Evolutionary conservation across 2,888 invertebrate species (phyloP), one percentile per base, ranked within the genome.

Genomic region (Hyppa rectilinea): DNA sequence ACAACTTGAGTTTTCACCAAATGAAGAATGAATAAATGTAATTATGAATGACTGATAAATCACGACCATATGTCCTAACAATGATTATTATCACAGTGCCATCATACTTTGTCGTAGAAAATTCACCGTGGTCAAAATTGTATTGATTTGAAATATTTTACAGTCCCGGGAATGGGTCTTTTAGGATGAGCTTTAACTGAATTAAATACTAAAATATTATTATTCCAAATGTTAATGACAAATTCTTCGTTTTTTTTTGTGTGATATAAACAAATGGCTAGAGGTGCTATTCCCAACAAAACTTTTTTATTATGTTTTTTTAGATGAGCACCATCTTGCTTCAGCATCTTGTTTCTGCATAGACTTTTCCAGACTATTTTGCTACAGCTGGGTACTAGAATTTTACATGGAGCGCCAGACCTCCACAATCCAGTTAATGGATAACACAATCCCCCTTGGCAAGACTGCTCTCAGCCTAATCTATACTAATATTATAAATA

Each of bases 61-160:
- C 77, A 87, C 80, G 82, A 78, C 70, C 78, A 59, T 80, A 78
- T 71, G 71, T 72, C 87, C 86, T 91, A 90, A 87, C 88, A 84
- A 78, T 82, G 84, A 85, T 89, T 90, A 93, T 92, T 94, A 95
- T 94, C 95, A 95, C 95, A 95, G 94, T 87, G 88, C 91, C 92
- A 81, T 89, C 87, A 85, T 80, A 86, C 90, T 81, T 87, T 84
- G 84, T 80, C 71, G 80, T 84, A 74, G 87, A 85, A 87, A 89
- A 87, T 88, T 87, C 85, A 89, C 86, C 85, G 75, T 71, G 76
- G 72, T 45, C n/a, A 26, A 47, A 26, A 34, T 45, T 53, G 0
- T 45, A 34, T 40, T 47, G 43, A 38, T 2, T n/a, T 26, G 17
- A 9, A 23, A 2, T 31, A 49, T 14, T 4, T 26, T 17, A n/a